phyloP scores from a whole-genome alignment of 1,140 invertebrate species.

The Apis laboriosa region DNA sequence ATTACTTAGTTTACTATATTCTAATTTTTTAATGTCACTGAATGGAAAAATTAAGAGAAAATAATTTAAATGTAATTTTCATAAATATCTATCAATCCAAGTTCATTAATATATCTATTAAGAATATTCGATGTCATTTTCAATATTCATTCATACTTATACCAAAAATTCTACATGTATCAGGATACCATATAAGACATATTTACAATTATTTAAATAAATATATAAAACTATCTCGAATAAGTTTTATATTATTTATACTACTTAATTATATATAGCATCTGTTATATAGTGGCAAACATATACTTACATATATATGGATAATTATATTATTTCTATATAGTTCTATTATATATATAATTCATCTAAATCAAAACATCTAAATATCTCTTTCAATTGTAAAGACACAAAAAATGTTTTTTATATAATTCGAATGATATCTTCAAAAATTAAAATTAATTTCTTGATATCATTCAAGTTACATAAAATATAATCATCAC shows the following conservation, averaged over 20 bases:
- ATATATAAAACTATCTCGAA: constrained; percentile 45
- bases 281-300: constrained; percentile 15
- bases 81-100: constrained; percentile 12
- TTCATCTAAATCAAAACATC: too few species aligned
- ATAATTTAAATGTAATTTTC: constrained; percentile 7
- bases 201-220: constrained; percentile 60
- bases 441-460: too few species aligned
- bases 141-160: constrained; percentile 6
- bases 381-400: too few species aligned
- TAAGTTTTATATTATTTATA: constrained; percentile 21
- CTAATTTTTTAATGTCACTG: neutral
- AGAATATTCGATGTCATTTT: neutral
- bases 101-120: neutral
- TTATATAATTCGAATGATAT: too few species aligned
- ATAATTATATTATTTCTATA: too few species aligned
- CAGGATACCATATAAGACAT: constrained; percentile 23
- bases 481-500: too few species aligned
- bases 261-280: constrained; percentile 11
- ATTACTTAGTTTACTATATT: neutral
- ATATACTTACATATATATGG: too few species aligned
- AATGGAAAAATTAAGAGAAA: neutral
- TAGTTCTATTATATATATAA: too few species aligned
- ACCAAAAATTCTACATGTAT: constrained; percentile 1
- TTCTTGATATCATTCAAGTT: too few species aligned
- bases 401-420: too few species aligned